Percentiles rank a stretch among this genome's conserved stretches.
phyloP scores from a whole-genome alignment of 2,113 vertebrate genomes.

The Myanophis thanlyinensis region DNA sequence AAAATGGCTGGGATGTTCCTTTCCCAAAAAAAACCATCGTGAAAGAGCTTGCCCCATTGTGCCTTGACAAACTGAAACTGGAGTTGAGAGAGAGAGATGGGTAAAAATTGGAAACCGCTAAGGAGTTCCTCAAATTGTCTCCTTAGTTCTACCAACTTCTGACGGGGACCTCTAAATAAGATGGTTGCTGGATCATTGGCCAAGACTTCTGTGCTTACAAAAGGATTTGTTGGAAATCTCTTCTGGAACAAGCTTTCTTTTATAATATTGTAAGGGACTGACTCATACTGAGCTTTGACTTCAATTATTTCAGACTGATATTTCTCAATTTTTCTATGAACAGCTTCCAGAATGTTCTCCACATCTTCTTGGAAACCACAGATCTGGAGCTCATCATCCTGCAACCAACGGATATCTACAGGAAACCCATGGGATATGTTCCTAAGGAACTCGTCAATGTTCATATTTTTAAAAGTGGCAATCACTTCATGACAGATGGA shows the following conservation, averaged over 20 bases:
- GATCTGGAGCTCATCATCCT: background rate
- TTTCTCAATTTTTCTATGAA: background rate
- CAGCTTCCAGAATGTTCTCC: background rate
- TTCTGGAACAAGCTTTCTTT: background rate
- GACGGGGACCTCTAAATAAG: background rate
- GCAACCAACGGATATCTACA: background rate
- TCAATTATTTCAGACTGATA: background rate
- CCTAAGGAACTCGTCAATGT: background rate
- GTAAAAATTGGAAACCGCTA: background rate
- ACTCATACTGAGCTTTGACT: background rate
- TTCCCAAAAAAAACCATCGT: background rate
- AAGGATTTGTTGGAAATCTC: background rate
- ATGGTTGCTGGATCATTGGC: background rate
- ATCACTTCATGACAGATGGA: background rate
- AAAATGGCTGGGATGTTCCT: background rate
- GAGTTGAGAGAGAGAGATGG: background rate
- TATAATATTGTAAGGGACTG: background rate
- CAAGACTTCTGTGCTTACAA: background rate
- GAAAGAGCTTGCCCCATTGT: background rate
- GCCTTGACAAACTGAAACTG: constrained; percentile 1
- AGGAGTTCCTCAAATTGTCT: background rate
- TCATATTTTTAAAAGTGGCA: background rate
- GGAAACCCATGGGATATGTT: background rate
- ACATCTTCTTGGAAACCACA: constrained; percentile 12
- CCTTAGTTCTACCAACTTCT: background rate